These are phyloP conservation scores for Drosophila greeni DNA, from an alignment of 2,888 invertebrate species.

Conservation along the genomic window DNA sequence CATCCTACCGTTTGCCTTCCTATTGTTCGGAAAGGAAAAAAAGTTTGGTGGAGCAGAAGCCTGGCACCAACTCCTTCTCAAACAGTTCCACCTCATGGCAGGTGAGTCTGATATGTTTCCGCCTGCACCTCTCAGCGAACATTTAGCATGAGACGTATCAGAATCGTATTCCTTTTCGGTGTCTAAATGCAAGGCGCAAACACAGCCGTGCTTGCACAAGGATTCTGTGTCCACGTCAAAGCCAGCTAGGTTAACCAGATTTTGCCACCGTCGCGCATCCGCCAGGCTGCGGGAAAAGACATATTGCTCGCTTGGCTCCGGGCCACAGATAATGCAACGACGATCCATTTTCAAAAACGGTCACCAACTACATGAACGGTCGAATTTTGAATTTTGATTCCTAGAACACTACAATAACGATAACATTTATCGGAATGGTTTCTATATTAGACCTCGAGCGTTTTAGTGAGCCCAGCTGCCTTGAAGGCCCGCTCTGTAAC, in stretches of 20 bases:
- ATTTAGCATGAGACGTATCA: not conserved
- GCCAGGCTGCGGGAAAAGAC: constrained; percentile 40
- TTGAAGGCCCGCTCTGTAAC: too few relatives aligned
- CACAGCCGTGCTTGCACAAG: constrained; percentile 43
- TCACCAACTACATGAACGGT: constrained; percentile 21
- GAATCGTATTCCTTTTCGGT: not conserved
- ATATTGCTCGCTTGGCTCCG: constrained; percentile 32
- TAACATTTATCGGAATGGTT: constrained; percentile 4
- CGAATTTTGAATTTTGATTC: constrained; percentile 46
- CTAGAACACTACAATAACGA: constrained; percentile 3
- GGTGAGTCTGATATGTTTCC: not conserved
- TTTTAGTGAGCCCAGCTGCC: not conserved
- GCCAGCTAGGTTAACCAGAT: constrained; percentile 22
- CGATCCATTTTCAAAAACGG: constrained; percentile 45
- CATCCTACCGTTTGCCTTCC: not conserved
- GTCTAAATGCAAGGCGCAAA: constrained; percentile 48
- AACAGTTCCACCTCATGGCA: not conserved
- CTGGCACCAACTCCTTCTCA: not conserved
- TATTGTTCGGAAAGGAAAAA: not conserved
- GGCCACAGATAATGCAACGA: constrained; percentile 58
- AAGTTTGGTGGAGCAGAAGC: not conserved
- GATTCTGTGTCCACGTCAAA: constrained; percentile 30
- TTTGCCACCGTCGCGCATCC: constrained; percentile 54
- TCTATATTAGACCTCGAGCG: not conserved
- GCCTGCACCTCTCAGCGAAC: not conserved